These are phyloP conservation scores for Epizoanthus fatuus DNA, from an alignment of 92 coral and sea anemone genomes.

Conservation along the genomic window DNA sequence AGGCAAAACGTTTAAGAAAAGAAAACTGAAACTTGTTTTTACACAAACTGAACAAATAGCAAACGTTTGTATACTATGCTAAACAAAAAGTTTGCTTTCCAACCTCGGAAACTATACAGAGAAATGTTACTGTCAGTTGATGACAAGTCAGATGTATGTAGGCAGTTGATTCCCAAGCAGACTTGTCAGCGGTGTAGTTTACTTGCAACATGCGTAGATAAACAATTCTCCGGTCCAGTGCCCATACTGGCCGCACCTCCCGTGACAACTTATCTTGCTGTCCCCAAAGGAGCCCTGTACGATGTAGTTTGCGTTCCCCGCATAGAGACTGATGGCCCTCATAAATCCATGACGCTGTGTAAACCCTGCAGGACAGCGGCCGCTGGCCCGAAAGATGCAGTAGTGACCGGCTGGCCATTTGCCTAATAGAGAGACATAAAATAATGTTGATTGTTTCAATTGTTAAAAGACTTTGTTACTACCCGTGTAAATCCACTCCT, in stretches of 20 bases:
- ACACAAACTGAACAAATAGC: too few relatives aligned
- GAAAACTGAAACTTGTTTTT: too few relatives aligned
- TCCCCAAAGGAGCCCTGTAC: conserved; percentile 77
- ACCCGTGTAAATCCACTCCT: too few relatives aligned
- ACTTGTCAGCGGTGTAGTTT: neutral
- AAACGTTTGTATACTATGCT: too few relatives aligned
- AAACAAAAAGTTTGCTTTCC: too few relatives aligned
- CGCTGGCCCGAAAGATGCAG: conserved; percentile 84
- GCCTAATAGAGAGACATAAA: conserved; percentile 35
- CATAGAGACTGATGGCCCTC: conserved; percentile 75
- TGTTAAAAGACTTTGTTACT: too few relatives aligned
- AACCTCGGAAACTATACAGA: too few relatives aligned
- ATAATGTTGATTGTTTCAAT: too few relatives aligned
- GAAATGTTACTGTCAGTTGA: too few relatives aligned
- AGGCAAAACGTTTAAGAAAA: too few relatives aligned
- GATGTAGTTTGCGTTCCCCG: conserved; percentile 59
- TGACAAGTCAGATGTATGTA: too few relatives aligned
- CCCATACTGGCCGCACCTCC: conserved; percentile 79
- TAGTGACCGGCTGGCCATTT: conserved; percentile 90
- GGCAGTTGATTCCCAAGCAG: too few relatives aligned
- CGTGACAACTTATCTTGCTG: conserved; percentile 87
- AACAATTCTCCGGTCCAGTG: conserved; percentile 84
- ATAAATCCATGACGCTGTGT: conserved; percentile 60
- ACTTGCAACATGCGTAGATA: conserved; percentile 87
- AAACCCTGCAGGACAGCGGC: conserved; percentile 86